These are phyloP conservation scores for Glossosoma conforme DNA, from an alignment of 1,140 invertebrate species.

Conservation along the genomic window DNA sequence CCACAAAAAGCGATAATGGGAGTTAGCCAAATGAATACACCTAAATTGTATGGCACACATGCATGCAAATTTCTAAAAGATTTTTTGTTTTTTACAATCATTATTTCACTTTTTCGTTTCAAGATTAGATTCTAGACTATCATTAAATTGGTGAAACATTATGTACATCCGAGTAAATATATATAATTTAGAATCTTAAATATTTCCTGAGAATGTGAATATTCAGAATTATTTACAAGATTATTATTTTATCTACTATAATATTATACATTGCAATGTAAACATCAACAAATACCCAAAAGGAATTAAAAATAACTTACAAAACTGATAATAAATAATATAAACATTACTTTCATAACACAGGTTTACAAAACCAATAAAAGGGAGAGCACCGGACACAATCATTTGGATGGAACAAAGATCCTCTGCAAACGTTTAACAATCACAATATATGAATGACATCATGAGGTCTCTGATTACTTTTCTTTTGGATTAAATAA, in stretches of 20 bases:
- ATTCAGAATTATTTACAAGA: slow-evolving; percentile 13
- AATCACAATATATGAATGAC: too few relatives aligned
- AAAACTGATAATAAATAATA: slow-evolving; percentile 21
- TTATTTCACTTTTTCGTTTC: slow-evolving; percentile 9
- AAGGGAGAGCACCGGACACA: neutral
- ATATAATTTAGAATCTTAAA: slow-evolving; percentile 19
- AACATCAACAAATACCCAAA: slow-evolving; percentile 14
- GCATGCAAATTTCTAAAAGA: slow-evolving; percentile 1
- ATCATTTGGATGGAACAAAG: neutral
- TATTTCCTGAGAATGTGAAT: slow-evolving; percentile 9
- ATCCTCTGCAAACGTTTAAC: too few relatives aligned
- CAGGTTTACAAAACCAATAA: slow-evolving; percentile 9
- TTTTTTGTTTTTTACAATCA: slow-evolving; percentile 7
- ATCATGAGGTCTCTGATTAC: too few relatives aligned
- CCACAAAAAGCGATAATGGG: neutral
- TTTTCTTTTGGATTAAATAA: too few relatives aligned
- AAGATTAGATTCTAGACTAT: slow-evolving; percentile 2
- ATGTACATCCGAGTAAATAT: slow-evolving; percentile 20
- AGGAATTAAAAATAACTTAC: slow-evolving; percentile 15
- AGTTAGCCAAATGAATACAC: too few relatives aligned
- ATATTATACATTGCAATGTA: too few relatives aligned
- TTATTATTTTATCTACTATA: too few relatives aligned
- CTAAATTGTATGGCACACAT: slow-evolving; percentile 21
- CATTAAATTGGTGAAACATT: slow-evolving; percentile 8
- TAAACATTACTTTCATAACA: slow-evolving; percentile 15